Evolutionary conservation across 2,113 vertebrate species (phyloP), one percentile per base, ranked within the genome.

Genomic region (Myotis yumanensis): DNA sequence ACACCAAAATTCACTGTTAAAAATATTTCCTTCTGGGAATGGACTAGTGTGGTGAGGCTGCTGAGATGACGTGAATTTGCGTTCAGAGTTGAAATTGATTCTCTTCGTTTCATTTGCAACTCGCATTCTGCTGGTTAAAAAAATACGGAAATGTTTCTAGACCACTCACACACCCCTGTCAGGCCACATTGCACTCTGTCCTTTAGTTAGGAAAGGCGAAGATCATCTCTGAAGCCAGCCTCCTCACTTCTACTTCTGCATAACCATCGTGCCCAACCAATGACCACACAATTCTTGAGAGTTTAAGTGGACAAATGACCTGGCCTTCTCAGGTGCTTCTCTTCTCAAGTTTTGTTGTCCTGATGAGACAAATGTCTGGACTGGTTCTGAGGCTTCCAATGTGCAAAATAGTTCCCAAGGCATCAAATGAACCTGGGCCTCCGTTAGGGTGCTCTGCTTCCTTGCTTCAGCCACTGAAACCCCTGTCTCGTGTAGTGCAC

Each of bases 401-500:
- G 98, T 98, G 98, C 98, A 98, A 98, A 98, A 95, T 91, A 95
- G 93, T 97, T 97, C 89, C 95, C 95, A 97, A 97, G 96, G 96
- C 95, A 93, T 91, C 4, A 79, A 48, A 77, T 86, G 82, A 88
- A 79, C 96, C 54, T 51, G 86, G 97, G 96, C 94, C 35, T 94
- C 89, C 96, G 8, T 97, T 98, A 99, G 95, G 98, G 97, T 96
- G 95, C 98, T 52, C 96, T 98, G 97, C 97, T 96, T 96, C 98
- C 98, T 97, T 99, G 98, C 95, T 98, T 98, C 79, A 99, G 98
- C 99, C 99, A 99, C 92, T 99, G 98, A 95, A 99, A 98, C 62
- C 99, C 99, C 95, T 99, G 99, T 82, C 99, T 98, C 5, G 96
- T 97, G 92, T 99, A 99, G 82, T 97, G 98, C 73, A 99, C 98